Evolutionary conservation across 2,888 invertebrate species (phyloP).

Genomic region (Philhelius pedissequus): DNA sequence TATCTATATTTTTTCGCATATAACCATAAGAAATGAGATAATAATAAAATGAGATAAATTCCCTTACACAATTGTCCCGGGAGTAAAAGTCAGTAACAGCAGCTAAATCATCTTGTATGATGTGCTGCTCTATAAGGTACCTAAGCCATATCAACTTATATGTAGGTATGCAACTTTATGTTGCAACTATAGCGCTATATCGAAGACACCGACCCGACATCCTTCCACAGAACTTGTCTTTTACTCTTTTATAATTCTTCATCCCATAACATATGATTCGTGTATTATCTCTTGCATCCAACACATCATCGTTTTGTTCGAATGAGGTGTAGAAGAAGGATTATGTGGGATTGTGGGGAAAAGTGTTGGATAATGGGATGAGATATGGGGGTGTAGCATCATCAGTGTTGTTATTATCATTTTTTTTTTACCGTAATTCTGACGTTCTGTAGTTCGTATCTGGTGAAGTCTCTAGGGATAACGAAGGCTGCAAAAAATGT

Average conservation of each 20-base stretch:
- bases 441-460: neutral
- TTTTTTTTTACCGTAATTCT: conserved; percentile 48
- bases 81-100: conserved; percentile 7
- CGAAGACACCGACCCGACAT: neutral
- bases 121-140: neutral
- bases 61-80: conserved; percentile 26
- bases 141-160: conserved; percentile 37
- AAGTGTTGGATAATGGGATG: neutral
- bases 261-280: conserved; percentile 26
- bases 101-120: neutral
- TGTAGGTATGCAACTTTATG: conserved; percentile 62
- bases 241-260: conserved; percentile 1
- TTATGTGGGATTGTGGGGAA: neutral
- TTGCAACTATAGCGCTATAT: conserved; percentile 24
- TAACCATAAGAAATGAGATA: conserved; percentile 20
- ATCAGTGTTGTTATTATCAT: conserved; percentile 46
- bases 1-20: no score
- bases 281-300: conserved; percentile 43
- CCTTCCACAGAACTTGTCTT: neutral
- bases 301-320: conserved; percentile 18
- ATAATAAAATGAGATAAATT: conserved; percentile 57
- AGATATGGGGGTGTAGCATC: conserved; percentile 18
- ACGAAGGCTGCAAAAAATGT: conserved; percentile 5
- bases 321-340: neutral
- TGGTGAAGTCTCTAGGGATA: conserved; percentile 23